Base-by-base conservation (phyloP, 2,888 invertebrate species). In the Nephrotoma flavescens region DNA sequence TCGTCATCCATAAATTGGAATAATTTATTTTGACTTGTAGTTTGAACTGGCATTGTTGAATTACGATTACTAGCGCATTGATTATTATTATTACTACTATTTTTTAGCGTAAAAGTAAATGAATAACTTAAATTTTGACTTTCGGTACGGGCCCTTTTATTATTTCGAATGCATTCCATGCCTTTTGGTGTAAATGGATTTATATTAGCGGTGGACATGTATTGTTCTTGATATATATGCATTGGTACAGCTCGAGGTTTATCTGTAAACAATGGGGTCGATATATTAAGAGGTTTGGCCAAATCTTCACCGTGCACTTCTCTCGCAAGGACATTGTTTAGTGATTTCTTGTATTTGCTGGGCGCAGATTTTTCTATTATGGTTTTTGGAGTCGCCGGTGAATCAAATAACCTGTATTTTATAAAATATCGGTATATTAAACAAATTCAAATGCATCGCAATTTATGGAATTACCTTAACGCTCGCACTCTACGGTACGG, bases 181-280 rank as follows among this genome's bases (percentile, higher is more conserved):
- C 95, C 95, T 89, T 95, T 95, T 4, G 96, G 96, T 4, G 96
- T 96, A 89, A 97, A 97, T 0, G 97, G 97, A 92, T 97, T 97
- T 84, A 97, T 94, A 91, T 97, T 97, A 42, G 95, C 96, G 84
- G 90, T 90, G 11, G 87, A 83, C 87, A 90, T 89, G 87, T 90
- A 88, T 88, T 89, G 90, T 42, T 90, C 90, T 41, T 90, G 87
- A 7, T 88, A 88, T 52, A 90, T 90, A 87, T 91, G 91, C 86
- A 91, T 88, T 0, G 91, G 91, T 86, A 91, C 86, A 0, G 93
- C 93, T 87, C 93, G 90, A 19, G 92, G 91, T 4, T 90, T 92
- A 0, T 93, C 91, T 89, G 90, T 42, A 89, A 89, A 87, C 89
- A 90, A 87, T 90, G 91, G 85, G 1, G 87, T 86, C 9, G 88